Conservation (phyloP, 2,888 invertebrate species). For the Bedellia somnulentella region DNA sequence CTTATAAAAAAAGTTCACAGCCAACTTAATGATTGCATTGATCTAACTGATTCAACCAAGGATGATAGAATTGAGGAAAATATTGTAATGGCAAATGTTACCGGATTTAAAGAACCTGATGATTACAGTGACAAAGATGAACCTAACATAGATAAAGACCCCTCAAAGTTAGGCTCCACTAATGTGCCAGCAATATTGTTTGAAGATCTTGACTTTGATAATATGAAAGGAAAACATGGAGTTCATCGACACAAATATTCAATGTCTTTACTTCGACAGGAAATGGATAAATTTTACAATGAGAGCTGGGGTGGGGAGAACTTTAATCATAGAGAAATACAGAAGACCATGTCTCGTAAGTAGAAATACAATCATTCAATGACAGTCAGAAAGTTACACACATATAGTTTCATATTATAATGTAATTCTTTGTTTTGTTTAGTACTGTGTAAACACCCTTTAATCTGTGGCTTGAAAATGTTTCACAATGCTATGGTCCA, state of each 20-base stretch:
- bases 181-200: conserved; percentile 43
- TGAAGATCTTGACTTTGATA: conserved; percentile 46
- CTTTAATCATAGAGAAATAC: conserved; percentile 59
- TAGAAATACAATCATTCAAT: too few species aligned
- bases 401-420: too few species aligned
- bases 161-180: conserved; percentile 35
- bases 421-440: too few species aligned
- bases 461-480: too few species aligned
- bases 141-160: conserved; percentile 10
- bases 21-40: conserved; percentile 13
- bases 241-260: conserved; percentile 30
- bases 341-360: conserved; percentile 68
- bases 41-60: conserved; percentile 24
- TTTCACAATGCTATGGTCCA: too few species aligned
- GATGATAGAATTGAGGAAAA: conserved; percentile 26
- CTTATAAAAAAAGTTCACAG: not conserved
- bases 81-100: conserved; percentile 43
- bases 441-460: too few species aligned
- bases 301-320: conserved; percentile 67
- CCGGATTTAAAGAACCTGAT: conserved; percentile 27
- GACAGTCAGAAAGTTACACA: too few species aligned
- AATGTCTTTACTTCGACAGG: conserved; percentile 36
- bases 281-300: conserved; percentile 68
- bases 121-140: conserved; percentile 18
- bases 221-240: conserved; percentile 38